phyloP scores from a whole-genome alignment of 2,113 vertebrate species.

The Tor tambroides region DNA sequence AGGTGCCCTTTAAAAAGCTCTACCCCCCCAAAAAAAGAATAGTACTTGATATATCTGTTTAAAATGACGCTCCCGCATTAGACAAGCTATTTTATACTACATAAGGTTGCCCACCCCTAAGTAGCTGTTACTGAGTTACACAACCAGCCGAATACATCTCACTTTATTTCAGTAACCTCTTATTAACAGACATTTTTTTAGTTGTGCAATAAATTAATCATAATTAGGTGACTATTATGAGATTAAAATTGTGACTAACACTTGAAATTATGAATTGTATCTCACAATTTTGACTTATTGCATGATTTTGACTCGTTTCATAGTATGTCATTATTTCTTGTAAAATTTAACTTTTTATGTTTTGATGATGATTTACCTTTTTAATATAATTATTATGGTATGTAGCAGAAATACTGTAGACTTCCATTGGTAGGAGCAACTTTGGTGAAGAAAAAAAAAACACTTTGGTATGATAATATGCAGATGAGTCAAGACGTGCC shows the following conservation, averaged over 20 bases:
- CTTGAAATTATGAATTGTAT: neutral
- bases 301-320: no score
- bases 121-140: neutral
- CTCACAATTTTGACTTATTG: no score
- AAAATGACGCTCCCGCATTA: neutral
- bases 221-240: neutral
- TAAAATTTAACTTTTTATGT: no score
- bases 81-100: neutral
- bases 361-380: no score
- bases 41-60: conserved; percentile 8
- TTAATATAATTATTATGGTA: no score
- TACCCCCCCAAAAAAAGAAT: neutral
- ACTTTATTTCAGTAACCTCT: neutral
- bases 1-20: neutral
- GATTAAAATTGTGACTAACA: neutral
- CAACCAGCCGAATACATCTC: neutral
- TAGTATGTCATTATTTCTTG: no score
- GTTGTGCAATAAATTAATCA: neutral
- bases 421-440: no score
- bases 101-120: neutral
- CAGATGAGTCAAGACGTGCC: no score
- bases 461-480: no score
- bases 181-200: neutral
- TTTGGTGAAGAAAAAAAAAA: no score
- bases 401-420: no score